These are phyloP conservation scores for Panagrolaimus sp. DNA, from an alignment of 1,140 invertebrate species.

Conservation along the genomic window DNA sequence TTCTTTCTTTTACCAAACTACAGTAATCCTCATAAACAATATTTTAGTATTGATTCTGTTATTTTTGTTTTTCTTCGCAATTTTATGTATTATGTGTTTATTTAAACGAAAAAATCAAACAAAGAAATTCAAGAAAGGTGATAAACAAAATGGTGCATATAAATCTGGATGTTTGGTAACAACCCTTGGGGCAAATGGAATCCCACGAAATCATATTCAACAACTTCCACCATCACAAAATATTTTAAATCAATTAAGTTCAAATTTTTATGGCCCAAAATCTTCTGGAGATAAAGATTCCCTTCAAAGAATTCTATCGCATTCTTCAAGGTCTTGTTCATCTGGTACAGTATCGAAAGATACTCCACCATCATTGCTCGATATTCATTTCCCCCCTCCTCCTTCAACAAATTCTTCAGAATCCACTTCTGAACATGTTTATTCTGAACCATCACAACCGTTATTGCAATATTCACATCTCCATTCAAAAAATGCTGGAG, in stretches of 20 bases:
- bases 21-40: background rate
- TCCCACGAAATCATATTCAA: constrained; percentile 17
- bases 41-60: background rate
- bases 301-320: constrained; percentile 20
- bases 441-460: constrained; percentile 27
- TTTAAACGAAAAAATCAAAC: background rate
- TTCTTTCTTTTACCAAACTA: background rate
- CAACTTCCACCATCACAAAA: background rate
- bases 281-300: background rate
- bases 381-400: constrained; percentile 37
- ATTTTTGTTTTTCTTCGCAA: background rate
- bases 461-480: background rate
- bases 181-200: constrained; percentile 23
- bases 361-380: constrained; percentile 31
- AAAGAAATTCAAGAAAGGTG: background rate
- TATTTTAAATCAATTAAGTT: background rate
- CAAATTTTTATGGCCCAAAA: background rate
- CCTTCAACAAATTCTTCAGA: constrained; percentile 15
- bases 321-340: constrained; percentile 17
- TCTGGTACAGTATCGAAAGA: constrained; percentile 21
- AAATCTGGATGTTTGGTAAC: constrained; percentile 23
- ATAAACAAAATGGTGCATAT: constrained; percentile 7
- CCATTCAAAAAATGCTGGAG: too few species aligned
- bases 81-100: background rate
- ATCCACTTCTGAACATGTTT: background rate